Evolutionary conservation across 2,888 invertebrate species (phyloP), one percentile per base, ranked within the genome.

Genomic region (Sthenelais limicola): DNA sequence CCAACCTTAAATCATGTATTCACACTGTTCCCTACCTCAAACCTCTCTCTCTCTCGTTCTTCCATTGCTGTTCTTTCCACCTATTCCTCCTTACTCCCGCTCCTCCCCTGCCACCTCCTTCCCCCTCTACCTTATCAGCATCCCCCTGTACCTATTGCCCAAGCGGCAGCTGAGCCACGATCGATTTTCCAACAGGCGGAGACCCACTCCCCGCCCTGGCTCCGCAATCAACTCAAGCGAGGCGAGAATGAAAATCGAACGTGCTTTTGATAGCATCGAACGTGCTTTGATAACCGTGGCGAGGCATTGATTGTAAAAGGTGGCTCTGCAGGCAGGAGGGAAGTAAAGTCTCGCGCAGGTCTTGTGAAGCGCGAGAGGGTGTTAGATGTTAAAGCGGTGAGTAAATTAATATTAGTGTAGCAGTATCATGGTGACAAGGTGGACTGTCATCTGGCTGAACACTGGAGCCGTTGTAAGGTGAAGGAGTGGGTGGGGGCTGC

Each of bases 161-260:
- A 43, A 18, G 12, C 43, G 43, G 43, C 43, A 9, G 9, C 43
- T 43, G 21, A n/a, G 21, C 3, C 48, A n/a, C 48, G 21, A 21
- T 48, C 48, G 21, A 21, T 24, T 48, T 30, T 30, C 24, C n/a
- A 15, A 26, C n/a, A 24, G 52, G 26, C 24, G 24, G 24, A 26
- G 4, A 24, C 52, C 4, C 52, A 52, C 21, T 52, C 21, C 48
- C 52, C 24, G 52, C 52, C 26, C 52, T 15, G 30, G n/a, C 52
- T 30, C 52, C 18, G 24, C 30, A 56, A 56, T 56, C 56, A 56
- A 56, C 33, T 56, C 56, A 56, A 28, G 56, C 56, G 56, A 56
- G 56, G 56, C 56, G 56, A 32, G 56, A 56, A 56, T 56, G 56
- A 56, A 56, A 56, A 56, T 56, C 56, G 56, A 56, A 56, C 56